These are phyloP conservation scores for Peromyscus polionotus DNA, from an alignment of 2,113 vertebrate genomes.

Conservation along the genomic window DNA sequence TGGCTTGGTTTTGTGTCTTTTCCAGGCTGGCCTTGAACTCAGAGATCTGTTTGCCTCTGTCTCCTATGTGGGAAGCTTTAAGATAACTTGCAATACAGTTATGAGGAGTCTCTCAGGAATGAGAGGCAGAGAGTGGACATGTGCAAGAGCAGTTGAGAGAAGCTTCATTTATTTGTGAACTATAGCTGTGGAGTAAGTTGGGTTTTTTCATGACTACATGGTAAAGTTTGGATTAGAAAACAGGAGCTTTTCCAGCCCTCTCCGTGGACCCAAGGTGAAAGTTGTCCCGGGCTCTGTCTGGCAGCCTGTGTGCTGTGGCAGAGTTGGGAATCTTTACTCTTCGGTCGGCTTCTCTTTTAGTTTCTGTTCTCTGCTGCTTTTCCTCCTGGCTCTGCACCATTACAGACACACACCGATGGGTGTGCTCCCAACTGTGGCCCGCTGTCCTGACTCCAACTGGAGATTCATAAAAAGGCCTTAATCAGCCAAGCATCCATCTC, in stretches of 20 bases:
- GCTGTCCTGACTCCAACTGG: background rate
- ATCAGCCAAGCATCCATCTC: background rate
- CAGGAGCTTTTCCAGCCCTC: background rate
- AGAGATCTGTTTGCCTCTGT: background rate
- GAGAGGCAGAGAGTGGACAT: background rate
- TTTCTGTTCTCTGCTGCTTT: background rate
- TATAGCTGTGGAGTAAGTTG: background rate
- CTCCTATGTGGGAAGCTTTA: background rate
- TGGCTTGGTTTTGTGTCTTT: background rate
- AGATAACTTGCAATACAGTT: background rate
- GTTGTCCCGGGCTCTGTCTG: background rate
- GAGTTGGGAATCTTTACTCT: background rate
- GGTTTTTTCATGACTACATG: background rate
- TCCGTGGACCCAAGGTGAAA: background rate
- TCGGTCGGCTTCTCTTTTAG: background rate
- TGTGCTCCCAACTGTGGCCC: background rate
- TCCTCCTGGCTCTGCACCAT: background rate
- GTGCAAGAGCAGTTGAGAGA: background rate
- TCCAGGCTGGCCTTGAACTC: background rate
- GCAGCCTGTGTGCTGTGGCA: background rate
- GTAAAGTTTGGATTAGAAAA: background rate
- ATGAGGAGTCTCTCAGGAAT: background rate
- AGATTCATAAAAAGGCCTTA: conserved; percentile 9
- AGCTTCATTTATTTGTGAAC: background rate
- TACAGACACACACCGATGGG: fast-evolving